phyloP scores from a whole-genome alignment of 2,113 vertebrate genomes.

The Tor tambroides region DNA sequence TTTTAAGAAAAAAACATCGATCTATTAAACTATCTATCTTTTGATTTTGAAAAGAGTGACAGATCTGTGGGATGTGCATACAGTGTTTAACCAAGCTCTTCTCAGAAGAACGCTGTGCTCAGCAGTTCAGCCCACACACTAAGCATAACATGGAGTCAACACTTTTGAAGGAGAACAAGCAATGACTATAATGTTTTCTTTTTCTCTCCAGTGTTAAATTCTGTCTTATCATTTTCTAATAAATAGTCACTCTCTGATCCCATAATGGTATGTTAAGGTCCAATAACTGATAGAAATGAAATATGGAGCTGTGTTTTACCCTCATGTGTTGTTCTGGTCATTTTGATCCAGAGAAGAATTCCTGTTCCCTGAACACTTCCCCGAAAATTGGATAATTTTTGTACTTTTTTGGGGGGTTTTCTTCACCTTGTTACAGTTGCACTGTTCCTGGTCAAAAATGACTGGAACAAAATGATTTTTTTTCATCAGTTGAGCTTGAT shows the following conservation, averaged over 20 bases:
- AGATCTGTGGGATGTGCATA: slow-evolving; percentile 35
- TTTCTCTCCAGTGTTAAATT: not conserved
- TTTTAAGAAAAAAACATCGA: not conserved
- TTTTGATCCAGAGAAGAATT: too few species aligned
- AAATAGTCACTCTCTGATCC: slow-evolving; percentile 7
- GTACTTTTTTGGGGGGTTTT: too few species aligned
- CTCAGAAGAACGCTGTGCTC: slow-evolving; percentile 30
- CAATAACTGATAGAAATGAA: not conserved
- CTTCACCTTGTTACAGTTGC: too few species aligned
- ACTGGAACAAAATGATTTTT: too few species aligned
- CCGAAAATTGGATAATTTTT: too few species aligned
- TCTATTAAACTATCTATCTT: too few species aligned
- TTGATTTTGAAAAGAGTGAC: not conserved
- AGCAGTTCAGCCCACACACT: slow-evolving; percentile 29
- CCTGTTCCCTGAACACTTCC: too few species aligned
- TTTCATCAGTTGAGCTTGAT: not conserved
- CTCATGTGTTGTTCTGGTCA: too few species aligned
- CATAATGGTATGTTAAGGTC: not conserved
- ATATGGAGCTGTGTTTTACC: not conserved
- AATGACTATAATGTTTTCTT: slow-evolving; percentile 37
- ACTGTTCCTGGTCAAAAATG: too few species aligned
- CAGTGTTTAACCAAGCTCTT: too few species aligned
- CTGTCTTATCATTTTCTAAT: not conserved
- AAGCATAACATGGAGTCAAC: slow-evolving; percentile 13
- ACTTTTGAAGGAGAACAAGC: slow-evolving; percentile 44